Conservation (phyloP, 2,113 vertebrate species). For the Dasypus novemcinctus region DNA sequence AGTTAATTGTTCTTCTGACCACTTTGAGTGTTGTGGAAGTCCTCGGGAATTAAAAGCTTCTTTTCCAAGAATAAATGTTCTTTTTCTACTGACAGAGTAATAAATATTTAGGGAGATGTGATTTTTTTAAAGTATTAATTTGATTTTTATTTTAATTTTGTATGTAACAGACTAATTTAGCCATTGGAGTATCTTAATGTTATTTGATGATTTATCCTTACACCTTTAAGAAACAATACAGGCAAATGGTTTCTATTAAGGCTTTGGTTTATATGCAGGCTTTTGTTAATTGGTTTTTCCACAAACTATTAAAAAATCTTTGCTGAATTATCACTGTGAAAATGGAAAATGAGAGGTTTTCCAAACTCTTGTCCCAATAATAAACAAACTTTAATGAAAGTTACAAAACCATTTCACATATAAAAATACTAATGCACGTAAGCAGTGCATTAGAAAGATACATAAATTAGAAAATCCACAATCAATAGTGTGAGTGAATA, state of each 20-base stretch:
- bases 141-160: slow-evolving; percentile 80
- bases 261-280: slow-evolving; percentile 36
- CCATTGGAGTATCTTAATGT: slow-evolving; percentile 60
- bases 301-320: slow-evolving; percentile 59
- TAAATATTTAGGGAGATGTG: background rate
- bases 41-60: background rate
- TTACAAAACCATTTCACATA: slow-evolving; percentile 62
- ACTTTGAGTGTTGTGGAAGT: background rate
- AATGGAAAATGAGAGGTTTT: slow-evolving; percentile 64
- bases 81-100: background rate
- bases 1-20: background rate
- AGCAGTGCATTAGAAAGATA: slow-evolving; percentile 48
- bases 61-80: background rate
- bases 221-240: slow-evolving; percentile 66
- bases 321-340: slow-evolving; percentile 60
- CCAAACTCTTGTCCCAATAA: slow-evolving; percentile 59
- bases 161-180: slow-evolving; percentile 72
- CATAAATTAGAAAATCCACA: slow-evolving; percentile 41
- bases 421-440: slow-evolving; percentile 61
- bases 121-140: slow-evolving; percentile 72
- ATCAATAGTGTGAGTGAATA: slow-evolving; percentile 5
- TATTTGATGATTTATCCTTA: slow-evolving; percentile 68
- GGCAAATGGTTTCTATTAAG: slow-evolving; percentile 70
- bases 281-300: slow-evolving; percentile 35
- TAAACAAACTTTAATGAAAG: slow-evolving; percentile 71